phyloP scores from a whole-genome alignment of 2,797 vertebrate genomes.

The Urosaurus nigricauda region DNA sequence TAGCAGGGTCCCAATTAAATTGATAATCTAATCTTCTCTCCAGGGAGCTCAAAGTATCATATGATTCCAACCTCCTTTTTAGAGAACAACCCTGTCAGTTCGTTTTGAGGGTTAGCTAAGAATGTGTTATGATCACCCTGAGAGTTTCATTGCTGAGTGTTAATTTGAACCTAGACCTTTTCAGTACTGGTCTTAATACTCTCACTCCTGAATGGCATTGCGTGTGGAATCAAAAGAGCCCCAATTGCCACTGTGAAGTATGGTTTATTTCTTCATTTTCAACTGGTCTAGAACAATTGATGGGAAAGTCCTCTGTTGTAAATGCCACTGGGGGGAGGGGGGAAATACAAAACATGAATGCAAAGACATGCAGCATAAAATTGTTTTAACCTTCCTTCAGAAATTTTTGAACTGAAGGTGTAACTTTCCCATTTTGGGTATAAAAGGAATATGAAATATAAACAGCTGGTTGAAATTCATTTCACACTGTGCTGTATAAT shows the following conservation, averaged over 20 bases:
- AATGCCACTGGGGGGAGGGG: not conserved
- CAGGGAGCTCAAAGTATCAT: not conserved
- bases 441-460: not conserved
- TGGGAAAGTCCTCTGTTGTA: not conserved
- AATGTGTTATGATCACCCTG: not conserved
- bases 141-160: not conserved
- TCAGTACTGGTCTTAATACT: not conserved
- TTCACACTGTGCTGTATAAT: conserved; percentile 4
- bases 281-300: conserved; percentile 7
- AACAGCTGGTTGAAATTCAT: conserved; percentile 9
- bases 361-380: not conserved
- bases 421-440: conserved; percentile 16
- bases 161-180: not conserved
- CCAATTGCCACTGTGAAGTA: not conserved
- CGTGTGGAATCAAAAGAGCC: not conserved
- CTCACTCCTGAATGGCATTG: not conserved
- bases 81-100: no score
- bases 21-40: not conserved
- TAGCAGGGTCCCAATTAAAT: not conserved
- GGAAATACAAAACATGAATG: not conserved
- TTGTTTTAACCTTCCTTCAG: not conserved
- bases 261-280: not conserved
- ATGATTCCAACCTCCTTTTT: not conserved
- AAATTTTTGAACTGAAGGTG: conserved; percentile 25
- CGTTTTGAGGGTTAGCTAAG: no score